Evolutionary conservation across 2,113 vertebrate species (phyloP).

Genomic region (Rhinichthys klamathensis): DNA sequence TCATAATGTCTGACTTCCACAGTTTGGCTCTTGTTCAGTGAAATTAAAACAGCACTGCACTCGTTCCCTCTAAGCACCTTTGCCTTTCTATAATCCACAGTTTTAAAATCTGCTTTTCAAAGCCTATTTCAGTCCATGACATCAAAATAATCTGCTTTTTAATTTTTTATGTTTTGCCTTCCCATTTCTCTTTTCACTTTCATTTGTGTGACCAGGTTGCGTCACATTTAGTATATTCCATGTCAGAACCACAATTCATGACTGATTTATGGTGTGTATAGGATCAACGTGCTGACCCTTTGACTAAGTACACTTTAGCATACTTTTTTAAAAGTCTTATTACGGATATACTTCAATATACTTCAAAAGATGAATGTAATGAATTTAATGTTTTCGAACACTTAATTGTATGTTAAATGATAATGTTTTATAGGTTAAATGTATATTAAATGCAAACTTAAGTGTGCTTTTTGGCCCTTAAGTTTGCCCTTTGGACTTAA

Average conservation of each 20-base stretch:
- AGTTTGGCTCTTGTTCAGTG: neutral
- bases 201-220: conserved; percentile 22
- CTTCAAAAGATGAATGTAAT: too few species aligned
- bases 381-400: too few species aligned
- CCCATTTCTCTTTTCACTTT: neutral
- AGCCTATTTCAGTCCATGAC: conserved; percentile 58
- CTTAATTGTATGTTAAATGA: too few species aligned
- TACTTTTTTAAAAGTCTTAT: neutral
- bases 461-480: neutral
- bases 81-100: conserved; percentile 63
- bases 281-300: neutral
- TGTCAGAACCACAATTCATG: neutral
- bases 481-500: neutral
- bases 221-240: neutral
- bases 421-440: neutral
- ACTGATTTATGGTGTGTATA: neutral
- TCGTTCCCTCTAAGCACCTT: conserved; percentile 37
- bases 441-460: neutral
- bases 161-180: conserved; percentile 54
- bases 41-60: conserved; percentile 11
- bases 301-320: neutral
- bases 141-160: conserved; percentile 66
- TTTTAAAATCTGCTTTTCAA: conserved; percentile 67
- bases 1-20: neutral
- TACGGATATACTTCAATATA: neutral